Percentiles rank a stretch among this genome's conserved stretches.
Conservation (phyloP, 1,140 invertebrate genomes). For the Eriosoma lanigerum region DNA sequence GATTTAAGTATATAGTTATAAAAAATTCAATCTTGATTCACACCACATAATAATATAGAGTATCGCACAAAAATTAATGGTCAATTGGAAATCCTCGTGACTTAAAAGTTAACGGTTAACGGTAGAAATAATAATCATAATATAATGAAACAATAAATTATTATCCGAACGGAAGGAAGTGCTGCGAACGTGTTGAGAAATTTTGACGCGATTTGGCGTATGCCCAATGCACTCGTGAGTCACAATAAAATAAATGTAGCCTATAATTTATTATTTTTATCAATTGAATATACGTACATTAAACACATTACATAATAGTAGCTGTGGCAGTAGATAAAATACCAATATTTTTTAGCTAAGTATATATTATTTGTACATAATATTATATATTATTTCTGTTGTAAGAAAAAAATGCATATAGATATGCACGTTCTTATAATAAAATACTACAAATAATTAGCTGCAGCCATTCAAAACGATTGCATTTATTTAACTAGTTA, state of each 20-base stretch:
- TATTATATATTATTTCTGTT: background rate
- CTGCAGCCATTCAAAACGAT: background rate
- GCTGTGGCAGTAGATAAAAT: background rate
- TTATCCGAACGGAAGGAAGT: constrained; percentile 29
- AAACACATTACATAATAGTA: no score
- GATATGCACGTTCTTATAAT: background rate
- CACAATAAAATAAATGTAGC: background rate
- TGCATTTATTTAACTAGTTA: background rate
- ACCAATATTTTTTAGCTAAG: background rate
- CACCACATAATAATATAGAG: background rate
- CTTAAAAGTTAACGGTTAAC: constrained; percentile 2
- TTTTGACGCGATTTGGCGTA: constrained; percentile 3
- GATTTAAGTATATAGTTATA: background rate
- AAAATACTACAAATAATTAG: background rate
- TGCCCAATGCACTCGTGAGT: background rate
- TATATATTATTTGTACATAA: background rate
- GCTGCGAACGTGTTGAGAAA: constrained; percentile 35
- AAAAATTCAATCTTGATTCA: background rate
- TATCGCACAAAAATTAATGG: background rate
- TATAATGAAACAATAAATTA: background rate
- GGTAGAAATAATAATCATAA: background rate
- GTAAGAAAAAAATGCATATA: background rate
- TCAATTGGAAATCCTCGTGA: background rate
- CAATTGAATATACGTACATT: no score
- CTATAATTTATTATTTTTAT: background rate